Conservation (phyloP, 2,797 vertebrate genomes). For the Artibeus jamaicensis region DNA sequence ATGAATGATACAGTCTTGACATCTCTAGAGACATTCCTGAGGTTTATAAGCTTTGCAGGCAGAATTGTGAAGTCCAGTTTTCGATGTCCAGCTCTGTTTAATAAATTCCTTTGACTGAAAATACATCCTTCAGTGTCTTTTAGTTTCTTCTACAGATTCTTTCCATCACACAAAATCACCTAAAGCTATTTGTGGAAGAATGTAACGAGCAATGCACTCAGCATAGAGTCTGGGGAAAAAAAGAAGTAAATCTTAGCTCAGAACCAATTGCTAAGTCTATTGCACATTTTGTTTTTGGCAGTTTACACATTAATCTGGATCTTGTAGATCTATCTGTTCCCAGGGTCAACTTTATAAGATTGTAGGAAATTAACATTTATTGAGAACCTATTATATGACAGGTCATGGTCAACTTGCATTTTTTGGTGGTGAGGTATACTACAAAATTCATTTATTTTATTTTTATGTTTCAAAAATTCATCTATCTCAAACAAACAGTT, state of each 20-base stretch:
- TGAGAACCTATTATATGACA: neutral
- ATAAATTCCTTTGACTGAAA: neutral
- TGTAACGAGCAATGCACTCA: neutral
- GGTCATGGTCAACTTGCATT: neutral
- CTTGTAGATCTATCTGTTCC: neutral
- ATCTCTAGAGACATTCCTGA: slow-evolving; percentile 10
- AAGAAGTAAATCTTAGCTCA: neutral
- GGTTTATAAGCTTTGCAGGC: slow-evolving; percentile 17
- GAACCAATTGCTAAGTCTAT: neutral
- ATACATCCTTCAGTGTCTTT: neutral
- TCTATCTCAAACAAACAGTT: slow-evolving; percentile 5
- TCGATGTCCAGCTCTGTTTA: neutral
- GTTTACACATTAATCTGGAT: neutral
- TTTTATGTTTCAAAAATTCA: neutral
- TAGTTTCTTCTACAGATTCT: neutral
- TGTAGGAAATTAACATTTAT: neutral
- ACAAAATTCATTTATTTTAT: neutral
- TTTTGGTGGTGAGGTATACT: neutral
- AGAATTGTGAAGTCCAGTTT: slow-evolving; percentile 22
- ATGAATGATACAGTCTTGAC: neutral
- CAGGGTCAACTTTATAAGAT: neutral
- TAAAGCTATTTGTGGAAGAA: neutral
- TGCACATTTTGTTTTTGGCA: neutral
- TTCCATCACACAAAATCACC: neutral
- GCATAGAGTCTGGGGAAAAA: neutral